phyloP scores from a whole-genome alignment of 1,140 invertebrate species.

The Yoshiicerus persimilis region DNA sequence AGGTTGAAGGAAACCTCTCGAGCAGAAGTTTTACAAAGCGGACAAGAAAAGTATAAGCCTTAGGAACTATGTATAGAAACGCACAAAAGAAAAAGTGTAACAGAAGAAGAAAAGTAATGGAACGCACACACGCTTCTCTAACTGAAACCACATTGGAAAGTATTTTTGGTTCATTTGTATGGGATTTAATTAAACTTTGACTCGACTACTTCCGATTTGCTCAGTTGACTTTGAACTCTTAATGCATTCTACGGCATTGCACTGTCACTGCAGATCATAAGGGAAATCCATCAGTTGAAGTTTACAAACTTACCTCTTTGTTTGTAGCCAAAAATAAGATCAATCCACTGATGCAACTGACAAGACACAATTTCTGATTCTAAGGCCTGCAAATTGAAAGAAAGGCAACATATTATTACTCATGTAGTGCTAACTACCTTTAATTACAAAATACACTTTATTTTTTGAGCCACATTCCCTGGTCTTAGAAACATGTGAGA shows the following conservation, averaged over 20 bases:
- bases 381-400: slow-evolving; percentile 68
- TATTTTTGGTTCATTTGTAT: background rate
- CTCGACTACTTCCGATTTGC: background rate
- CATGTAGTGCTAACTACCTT: background rate
- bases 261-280: background rate
- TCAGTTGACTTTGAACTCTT: background rate
- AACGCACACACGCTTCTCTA: background rate
- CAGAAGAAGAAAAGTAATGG: background rate
- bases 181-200: background rate
- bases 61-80: background rate
- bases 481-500: background rate
- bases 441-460: slow-evolving; percentile 12
- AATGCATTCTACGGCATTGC: background rate
- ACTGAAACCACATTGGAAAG: background rate
- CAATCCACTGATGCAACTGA: slow-evolving; percentile 99
- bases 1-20: background rate
- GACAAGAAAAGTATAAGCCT: too few species aligned
- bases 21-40: background rate
- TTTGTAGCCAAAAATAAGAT: slow-evolving; percentile 99
- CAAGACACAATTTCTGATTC: slow-evolving; percentile 99
- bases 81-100: background rate
- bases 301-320: slow-evolving; percentile 73
- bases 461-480: background rate
- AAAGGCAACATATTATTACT: background rate
- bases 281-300: background rate